Evolutionary conservation across 2,888 invertebrate species (phyloP).

Genomic region (Melipona beecheii): DNA sequence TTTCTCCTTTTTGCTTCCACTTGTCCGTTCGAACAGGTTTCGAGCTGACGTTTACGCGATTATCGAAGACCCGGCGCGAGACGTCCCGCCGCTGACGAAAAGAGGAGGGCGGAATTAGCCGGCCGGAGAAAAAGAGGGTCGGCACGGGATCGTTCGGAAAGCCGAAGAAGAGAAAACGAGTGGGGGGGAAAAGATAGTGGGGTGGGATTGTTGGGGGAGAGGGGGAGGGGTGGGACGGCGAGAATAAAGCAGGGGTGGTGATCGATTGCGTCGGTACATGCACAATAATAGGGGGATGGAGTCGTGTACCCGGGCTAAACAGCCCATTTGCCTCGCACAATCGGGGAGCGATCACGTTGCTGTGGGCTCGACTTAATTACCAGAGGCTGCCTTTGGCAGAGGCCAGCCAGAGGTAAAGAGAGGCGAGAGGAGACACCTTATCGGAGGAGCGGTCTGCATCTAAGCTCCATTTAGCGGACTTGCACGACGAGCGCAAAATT

Average conservation of each 20-base stretch:
- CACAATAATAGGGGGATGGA: constrained; percentile 72
- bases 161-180: constrained; percentile 11
- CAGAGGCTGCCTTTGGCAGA: constrained; percentile 71
- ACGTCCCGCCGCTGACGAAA: background rate
- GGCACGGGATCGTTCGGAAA: background rate
- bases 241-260: constrained; percentile 60
- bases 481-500: constrained; percentile 61
- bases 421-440: constrained; percentile 57
- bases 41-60: background rate
- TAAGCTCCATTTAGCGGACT: constrained; percentile 61
- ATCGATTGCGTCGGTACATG: constrained; percentile 74
- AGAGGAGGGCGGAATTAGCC: background rate
- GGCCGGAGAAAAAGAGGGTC: background rate
- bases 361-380: constrained; percentile 78
- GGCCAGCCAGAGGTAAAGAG: constrained; percentile 43
- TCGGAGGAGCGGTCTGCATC: constrained; percentile 61
- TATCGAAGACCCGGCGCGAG: background rate
- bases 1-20: background rate
- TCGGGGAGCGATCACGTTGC: constrained; percentile 70
- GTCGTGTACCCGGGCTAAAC: constrained; percentile 77
- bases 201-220: no score
- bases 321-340: constrained; percentile 78
- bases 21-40: background rate
- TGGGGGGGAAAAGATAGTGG: background rate
- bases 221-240: constrained; percentile 9